Conservation (phyloP, 2,113 vertebrate species). For the Cyanocitta stelleri region DNA sequence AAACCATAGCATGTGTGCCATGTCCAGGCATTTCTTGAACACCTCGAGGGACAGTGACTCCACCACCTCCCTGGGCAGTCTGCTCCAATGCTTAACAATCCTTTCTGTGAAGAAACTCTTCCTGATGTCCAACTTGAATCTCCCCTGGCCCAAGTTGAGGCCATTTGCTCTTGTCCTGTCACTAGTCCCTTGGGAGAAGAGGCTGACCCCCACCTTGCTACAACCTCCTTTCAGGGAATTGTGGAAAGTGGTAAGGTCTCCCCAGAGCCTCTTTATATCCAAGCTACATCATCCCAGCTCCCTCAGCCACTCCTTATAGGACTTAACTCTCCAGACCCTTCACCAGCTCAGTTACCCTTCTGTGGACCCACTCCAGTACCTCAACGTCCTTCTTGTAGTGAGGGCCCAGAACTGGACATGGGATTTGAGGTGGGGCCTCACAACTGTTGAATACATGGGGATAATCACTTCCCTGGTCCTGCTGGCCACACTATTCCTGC, state of each 20-base stretch:
- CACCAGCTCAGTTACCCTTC: background rate
- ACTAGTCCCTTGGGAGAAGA: background rate
- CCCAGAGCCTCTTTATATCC: background rate
- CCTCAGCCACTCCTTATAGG: accelerated
- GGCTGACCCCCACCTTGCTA: too few species aligned
- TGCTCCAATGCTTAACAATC: background rate
- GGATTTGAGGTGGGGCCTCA: background rate
- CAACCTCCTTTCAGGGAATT: background rate
- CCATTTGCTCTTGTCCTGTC: background rate
- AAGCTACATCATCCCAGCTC: background rate
- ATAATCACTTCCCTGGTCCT: accelerated
- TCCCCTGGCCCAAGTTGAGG: background rate
- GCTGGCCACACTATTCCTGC: accelerated
- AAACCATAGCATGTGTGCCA: background rate
- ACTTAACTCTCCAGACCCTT: background rate
- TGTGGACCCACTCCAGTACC: background rate
- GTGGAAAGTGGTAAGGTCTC: background rate
- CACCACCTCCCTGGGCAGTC: background rate
- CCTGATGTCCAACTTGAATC: background rate
- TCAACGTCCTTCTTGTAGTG: background rate
- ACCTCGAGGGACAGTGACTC: too few species aligned
- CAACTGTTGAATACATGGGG: background rate
- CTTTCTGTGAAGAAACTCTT: background rate
- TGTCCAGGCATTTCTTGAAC: accelerated
- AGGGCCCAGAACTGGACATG: background rate